These are phyloP conservation scores for Chaunax sp. DNA, from an alignment of 2,797 vertebrate species.

Conservation along the genomic window DNA sequence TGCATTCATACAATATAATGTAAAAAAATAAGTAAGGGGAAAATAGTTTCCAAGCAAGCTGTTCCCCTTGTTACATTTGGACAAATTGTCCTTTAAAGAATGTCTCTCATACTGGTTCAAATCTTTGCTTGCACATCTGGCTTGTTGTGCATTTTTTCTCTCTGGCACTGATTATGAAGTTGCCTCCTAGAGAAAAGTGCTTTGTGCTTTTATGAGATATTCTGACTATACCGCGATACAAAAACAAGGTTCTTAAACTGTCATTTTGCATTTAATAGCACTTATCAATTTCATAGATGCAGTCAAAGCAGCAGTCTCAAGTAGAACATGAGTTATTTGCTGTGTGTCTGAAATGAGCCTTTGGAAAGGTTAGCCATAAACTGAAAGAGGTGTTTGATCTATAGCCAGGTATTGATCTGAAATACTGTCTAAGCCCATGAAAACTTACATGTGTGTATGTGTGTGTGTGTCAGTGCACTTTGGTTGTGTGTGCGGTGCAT, in stretches of 20 bases:
- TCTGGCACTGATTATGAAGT: slow-evolving; percentile 43
- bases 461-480: slow-evolving; percentile 30
- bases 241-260: slow-evolving; percentile 80
- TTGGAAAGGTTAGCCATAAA: slow-evolving; percentile 74
- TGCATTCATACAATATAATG: slow-evolving; percentile 29
- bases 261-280: slow-evolving; percentile 80
- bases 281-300: slow-evolving; percentile 78
- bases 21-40: slow-evolving; percentile 26
- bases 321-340: slow-evolving; percentile 73
- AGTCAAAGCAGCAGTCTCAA: slow-evolving; percentile 68
- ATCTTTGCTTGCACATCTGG: slow-evolving; percentile 37
- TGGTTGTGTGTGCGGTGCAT: slow-evolving; percentile 44
- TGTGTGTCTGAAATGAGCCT: slow-evolving; percentile 70
- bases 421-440: slow-evolving; percentile 73
- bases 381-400: slow-evolving; percentile 78
- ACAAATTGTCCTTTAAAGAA: slow-evolving; percentile 49
- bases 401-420: slow-evolving; percentile 82
- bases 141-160: slow-evolving; percentile 36
- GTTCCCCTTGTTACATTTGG: slow-evolving; percentile 32
- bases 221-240: slow-evolving; percentile 54
- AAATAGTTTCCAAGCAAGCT: slow-evolving; percentile 27
- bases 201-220: slow-evolving; percentile 71
- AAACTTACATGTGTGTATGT: slow-evolving; percentile 56
- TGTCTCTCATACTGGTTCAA: slow-evolving; percentile 9
- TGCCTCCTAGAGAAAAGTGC: slow-evolving; percentile 58